Base-by-base conservation (phyloP, 2,888 invertebrate species). In the Sturmia bella region DNA sequence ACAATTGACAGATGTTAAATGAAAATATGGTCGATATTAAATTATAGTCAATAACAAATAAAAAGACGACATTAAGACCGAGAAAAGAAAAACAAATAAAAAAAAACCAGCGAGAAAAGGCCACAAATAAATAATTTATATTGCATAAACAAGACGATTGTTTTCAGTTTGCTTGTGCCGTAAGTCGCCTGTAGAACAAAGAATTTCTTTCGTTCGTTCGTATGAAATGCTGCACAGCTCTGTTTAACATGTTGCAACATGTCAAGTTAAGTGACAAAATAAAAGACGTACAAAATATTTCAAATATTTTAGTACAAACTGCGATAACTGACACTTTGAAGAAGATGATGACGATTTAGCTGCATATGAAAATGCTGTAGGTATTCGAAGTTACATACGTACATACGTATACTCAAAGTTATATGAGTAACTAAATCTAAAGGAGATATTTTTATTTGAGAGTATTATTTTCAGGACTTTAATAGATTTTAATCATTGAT, bases 231-330 rank as follows among this genome's bases (percentile, higher is more conserved):
- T 70, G 32, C 32, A 74, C 69, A 69, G 45, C 43, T 24, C 32
- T 56, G 11, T 45, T n/a, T 41, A 57, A 72, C 37, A 56, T 57
- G 48, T 56, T 76, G 76, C 77, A 57, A 63, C 73, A 57, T 76
- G 77, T 77, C 82, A 78, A 82, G 45, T 57, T 59, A 78, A 78
- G 77, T 82, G 82, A 78, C 77, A 78, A 68, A 64, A 66, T 66
- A 77, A 74, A 74, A 74, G 64, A 73, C 52, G 52, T 37, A 68
- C 70, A 45, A 57, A 74, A 77, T 74, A 76, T 74, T 70, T 82
- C 69, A 81, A 81, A 81, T 66, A 73, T 68, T 76, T 80, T 54
- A 74, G 63, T 74, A 80, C n/a, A 48, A 63, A 56, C 32, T 21
- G 32, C 9, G 39, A 39, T 52, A 41, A 39, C n/a, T 66, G 52